phyloP scores from a whole-genome alignment of 2,888 invertebrate species.

The Sphaerophoria taeniata region DNA sequence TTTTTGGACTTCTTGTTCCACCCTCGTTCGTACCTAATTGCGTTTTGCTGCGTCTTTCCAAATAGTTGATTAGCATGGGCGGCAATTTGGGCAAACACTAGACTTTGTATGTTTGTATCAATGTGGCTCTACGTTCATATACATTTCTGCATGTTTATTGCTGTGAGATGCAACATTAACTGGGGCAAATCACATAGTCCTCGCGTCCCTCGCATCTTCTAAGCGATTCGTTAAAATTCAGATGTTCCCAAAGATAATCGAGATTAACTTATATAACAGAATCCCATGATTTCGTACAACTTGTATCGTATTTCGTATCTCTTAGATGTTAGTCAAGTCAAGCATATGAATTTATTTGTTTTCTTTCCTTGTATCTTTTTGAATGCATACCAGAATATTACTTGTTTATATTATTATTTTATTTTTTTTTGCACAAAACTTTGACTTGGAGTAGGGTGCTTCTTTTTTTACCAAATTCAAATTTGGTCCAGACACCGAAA shows the following conservation, averaged over 20 bases:
- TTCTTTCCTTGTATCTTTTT: background rate
- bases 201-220: slow-evolving; percentile 3
- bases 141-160: slow-evolving; percentile 9
- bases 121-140: background rate
- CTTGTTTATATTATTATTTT: slow-evolving; percentile 45
- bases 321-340: background rate
- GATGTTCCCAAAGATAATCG: background rate
- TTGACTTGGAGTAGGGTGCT: slow-evolving; percentile 6
- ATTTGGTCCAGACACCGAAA: slow-evolving; percentile 69
- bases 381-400: slow-evolving; percentile 41
- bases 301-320: background rate
- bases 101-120: background rate
- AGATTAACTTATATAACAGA: background rate
- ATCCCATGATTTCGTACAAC: slow-evolving; percentile 3
- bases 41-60: slow-evolving; percentile 41
- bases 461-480: slow-evolving; percentile 53
- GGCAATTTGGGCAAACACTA: slow-evolving; percentile 38
- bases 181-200: slow-evolving; percentile 55
- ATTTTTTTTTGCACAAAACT: slow-evolving; percentile 1
- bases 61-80: slow-evolving; percentile 50
- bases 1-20: slow-evolving; percentile 17
- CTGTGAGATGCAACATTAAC: slow-evolving; percentile 57
- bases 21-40: slow-evolving; percentile 41
- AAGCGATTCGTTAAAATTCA: slow-evolving; percentile 29
- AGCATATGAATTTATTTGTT: background rate